Percentiles rank a stretch among this genome's conserved stretches.
Evolutionary conservation across 2,113 vertebrate genomes (phyloP).

Genomic region (Chionodraco myersi): DNA sequence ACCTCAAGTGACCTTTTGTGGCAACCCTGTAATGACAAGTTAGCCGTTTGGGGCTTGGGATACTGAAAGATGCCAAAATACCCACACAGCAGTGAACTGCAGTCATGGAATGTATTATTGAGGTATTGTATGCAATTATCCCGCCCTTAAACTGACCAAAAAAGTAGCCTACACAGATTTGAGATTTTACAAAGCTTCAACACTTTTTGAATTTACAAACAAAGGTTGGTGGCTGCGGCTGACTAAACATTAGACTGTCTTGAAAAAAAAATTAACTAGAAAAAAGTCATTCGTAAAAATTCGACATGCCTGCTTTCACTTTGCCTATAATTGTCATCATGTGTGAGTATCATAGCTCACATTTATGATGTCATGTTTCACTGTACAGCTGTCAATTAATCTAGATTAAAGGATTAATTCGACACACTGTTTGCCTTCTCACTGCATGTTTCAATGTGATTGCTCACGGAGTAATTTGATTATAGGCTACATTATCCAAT

Average conservation of each 20-base stretch:
- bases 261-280: not conserved
- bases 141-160: slow-evolving; percentile 43
- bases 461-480: slow-evolving; percentile 15
- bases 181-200: slow-evolving; percentile 39
- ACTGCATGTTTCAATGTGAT: slow-evolving; percentile 28
- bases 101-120: slow-evolving; percentile 64
- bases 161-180: slow-evolving; percentile 54
- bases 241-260: not conserved
- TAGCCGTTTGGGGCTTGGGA: slow-evolving; percentile 40
- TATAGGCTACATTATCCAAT: not conserved
- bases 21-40: slow-evolving; percentile 53
- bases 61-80: slow-evolving; percentile 56
- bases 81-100: slow-evolving; percentile 60
- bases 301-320: not conserved
- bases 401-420: slow-evolving; percentile 61
- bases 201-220: slow-evolving; percentile 30
- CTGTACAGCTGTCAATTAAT: slow-evolving; percentile 49
- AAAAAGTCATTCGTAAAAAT: not conserved
- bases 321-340: not conserved
- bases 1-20: slow-evolving; percentile 63
- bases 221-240: not conserved
- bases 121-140: slow-evolving; percentile 61
- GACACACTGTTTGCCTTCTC: slow-evolving; percentile 31
- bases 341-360: slow-evolving; percentile 6
- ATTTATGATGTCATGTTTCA: slow-evolving; percentile 6